phyloP scores from a whole-genome alignment of 2,113 vertebrate species.

The Calidris pugnax region DNA sequence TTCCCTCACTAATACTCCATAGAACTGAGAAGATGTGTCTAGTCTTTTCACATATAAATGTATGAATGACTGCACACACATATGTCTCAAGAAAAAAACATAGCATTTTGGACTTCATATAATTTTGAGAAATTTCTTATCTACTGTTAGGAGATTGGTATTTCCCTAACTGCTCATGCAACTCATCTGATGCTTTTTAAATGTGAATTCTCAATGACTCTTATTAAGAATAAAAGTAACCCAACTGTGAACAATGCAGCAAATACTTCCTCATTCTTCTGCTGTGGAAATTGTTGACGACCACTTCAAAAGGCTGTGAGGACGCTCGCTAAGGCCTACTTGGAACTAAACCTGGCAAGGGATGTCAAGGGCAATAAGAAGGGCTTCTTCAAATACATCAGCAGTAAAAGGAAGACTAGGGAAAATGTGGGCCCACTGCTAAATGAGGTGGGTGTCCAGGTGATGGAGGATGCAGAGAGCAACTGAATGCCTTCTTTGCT shows the following conservation, averaged over 20 bases:
- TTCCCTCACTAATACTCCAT: fast-evolving
- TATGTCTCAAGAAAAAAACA: not conserved
- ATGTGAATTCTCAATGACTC: not conserved
- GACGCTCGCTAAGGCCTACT: no score
- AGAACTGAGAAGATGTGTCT: not conserved
- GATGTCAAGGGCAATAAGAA: no score
- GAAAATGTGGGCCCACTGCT: no score
- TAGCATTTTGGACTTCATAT: not conserved
- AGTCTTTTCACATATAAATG: not conserved
- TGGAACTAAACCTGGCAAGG: no score
- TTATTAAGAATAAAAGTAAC: not conserved
- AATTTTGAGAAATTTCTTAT: not conserved
- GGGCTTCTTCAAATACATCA: no score
- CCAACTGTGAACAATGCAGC: not conserved
- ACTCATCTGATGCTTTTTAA: not conserved
- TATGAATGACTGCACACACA: not conserved
- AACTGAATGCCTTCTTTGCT: no score
- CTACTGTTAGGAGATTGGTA: not conserved
- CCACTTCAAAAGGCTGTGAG: not conserved
- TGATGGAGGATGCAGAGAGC: no score
- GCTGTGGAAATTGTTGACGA: not conserved
- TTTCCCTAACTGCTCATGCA: not conserved
- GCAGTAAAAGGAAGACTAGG: no score
- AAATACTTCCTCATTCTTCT: not conserved
- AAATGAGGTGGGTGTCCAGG: no score